Evolutionary conservation across 2,888 invertebrate genomes (phyloP).

Genomic region (Bombylius discolor): DNA sequence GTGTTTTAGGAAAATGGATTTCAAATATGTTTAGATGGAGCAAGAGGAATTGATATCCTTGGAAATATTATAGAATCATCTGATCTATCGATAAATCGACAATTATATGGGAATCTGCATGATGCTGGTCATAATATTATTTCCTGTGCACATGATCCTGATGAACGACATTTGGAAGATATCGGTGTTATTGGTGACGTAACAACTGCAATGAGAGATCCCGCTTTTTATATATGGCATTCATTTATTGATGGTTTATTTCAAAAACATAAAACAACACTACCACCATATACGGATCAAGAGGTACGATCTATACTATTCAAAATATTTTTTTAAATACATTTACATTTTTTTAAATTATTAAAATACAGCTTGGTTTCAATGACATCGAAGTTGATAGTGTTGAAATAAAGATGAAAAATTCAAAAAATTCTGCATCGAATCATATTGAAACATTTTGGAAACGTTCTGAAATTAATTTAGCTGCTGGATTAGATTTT

Average conservation of each 20-base stretch:
- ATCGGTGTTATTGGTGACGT: conserved; percentile 69
- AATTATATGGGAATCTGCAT: conserved; percentile 65
- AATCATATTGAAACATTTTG: conserved; percentile 60
- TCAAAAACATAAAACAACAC: conserved; percentile 51
- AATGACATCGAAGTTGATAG: conserved; percentile 17
- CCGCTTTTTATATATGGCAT: conserved; percentile 77
- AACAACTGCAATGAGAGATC: conserved; percentile 75
- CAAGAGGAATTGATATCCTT: conserved; percentile 59
- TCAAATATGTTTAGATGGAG: conserved; percentile 25
- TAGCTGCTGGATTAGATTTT: conserved; percentile 72
- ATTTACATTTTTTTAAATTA: background rate
- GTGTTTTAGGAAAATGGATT: background rate
- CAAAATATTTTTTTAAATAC: background rate
- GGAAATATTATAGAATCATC: conserved; percentile 68
- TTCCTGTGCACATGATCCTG: conserved; percentile 67
- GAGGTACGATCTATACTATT: conserved; percentile 30
- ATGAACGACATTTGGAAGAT: conserved; percentile 52
- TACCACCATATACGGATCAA: conserved; percentile 41
- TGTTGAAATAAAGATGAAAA: conserved; percentile 20
- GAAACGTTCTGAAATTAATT: conserved; percentile 66
- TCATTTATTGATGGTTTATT: conserved; percentile 62
- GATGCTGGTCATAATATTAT: conserved; percentile 70
- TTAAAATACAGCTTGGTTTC: conserved; percentile 7
- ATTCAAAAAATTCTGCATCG: conserved; percentile 20
- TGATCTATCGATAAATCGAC: conserved; percentile 50